Percentiles rank a stretch among this genome's conserved stretches.
Conservation (phyloP, 1,140 invertebrate genomes). For the Aricia agestis region DNA sequence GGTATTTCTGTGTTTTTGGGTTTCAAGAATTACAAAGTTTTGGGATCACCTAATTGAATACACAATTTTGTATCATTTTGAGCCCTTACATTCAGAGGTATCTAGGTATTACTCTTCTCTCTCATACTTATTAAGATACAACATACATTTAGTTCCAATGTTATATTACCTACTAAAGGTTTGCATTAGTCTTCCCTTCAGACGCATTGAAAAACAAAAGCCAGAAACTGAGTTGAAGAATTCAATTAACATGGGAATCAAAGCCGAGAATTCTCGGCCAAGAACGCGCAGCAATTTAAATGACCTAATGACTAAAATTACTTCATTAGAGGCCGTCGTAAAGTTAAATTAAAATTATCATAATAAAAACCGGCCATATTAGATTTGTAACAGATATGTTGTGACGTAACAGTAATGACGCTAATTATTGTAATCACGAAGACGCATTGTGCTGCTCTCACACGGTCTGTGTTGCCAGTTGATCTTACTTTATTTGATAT, state of each 20-base stretch:
- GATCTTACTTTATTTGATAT: background rate
- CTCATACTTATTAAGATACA: too few species aligned
- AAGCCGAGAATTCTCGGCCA: background rate
- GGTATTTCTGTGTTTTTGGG: too few species aligned
- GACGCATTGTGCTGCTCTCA: background rate
- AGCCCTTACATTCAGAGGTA: too few species aligned
- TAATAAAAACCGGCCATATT: constrained; percentile 8
- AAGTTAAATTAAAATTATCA: constrained; percentile 10
- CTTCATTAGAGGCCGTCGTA: constrained; percentile 1
- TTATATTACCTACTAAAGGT: too few species aligned
- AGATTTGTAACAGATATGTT: constrained; percentile 11
- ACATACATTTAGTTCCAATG: too few species aligned
- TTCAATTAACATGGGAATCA: background rate
- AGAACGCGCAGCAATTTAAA: background rate
- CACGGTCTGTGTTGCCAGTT: background rate
- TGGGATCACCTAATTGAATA: too few species aligned
- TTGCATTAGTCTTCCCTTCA: too few species aligned
- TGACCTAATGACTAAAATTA: background rate
- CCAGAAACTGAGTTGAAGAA: background rate
- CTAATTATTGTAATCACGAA: background rate
- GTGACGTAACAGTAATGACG: constrained; percentile 4
- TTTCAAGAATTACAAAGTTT: too few species aligned
- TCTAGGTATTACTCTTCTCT: too few species aligned
- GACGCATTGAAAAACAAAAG: too few species aligned
- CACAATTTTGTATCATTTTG: too few species aligned